phyloP scores from a whole-genome alignment of 2,113 vertebrate genomes.

The Cephalopterus ornatus region DNA sequence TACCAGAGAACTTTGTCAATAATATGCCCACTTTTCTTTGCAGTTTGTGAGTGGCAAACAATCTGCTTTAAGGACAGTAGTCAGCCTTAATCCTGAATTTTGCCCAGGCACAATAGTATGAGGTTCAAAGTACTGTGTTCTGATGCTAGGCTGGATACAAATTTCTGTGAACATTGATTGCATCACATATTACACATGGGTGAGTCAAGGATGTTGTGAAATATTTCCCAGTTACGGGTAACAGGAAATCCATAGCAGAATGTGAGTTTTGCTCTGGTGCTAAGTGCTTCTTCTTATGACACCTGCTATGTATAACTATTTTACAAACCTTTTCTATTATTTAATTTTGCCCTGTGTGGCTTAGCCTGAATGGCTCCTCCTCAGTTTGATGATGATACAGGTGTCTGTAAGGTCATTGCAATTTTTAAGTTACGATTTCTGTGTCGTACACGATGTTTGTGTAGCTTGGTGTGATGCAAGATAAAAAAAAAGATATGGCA shows the following conservation, averaged over 20 bases:
- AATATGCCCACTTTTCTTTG: neutral
- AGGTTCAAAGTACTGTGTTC: neutral
- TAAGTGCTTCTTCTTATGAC: neutral
- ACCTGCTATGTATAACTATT: neutral
- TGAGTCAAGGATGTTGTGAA: constrained; percentile 14
- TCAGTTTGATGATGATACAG: neutral
- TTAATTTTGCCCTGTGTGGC: neutral
- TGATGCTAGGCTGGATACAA: neutral
- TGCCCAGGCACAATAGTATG: fast-evolving
- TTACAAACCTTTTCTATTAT: neutral
- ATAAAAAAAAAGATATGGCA: neutral
- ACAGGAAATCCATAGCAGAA: neutral
- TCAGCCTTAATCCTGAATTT: neutral
- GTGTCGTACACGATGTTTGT: neutral
- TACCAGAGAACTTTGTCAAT: neutral
- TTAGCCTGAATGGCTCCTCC: neutral
- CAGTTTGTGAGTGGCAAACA: neutral
- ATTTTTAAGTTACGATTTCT: neutral
- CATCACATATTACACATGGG: neutral
- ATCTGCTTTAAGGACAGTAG: neutral
- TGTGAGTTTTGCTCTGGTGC: neutral
- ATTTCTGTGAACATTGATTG: neutral
- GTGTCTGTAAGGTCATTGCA: neutral
- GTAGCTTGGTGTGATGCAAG: neutral
- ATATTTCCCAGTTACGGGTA: neutral